Evolutionary conservation across 2,888 invertebrate species (phyloP), one percentile per base, ranked within the genome.

Genomic region (Coecobrya sp.): DNA sequence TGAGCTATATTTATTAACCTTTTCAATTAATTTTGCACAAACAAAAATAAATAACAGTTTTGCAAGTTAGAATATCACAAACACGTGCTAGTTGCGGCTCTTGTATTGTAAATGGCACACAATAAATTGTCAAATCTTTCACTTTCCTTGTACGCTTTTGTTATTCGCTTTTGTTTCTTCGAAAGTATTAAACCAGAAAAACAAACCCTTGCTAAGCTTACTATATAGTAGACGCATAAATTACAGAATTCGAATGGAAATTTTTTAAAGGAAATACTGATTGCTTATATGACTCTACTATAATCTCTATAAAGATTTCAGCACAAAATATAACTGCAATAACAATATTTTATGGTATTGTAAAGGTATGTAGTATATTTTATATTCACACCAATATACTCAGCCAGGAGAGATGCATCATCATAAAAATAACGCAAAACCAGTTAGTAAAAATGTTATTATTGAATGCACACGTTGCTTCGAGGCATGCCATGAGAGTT

Each of bases 221-320:
- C 36, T 22, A n/a, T n/a, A n/a, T n/a, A n/a, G n/a, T n/a, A 76
- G 84, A 90, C 84, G 62, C 73, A 86, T 81, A 91, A 91, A 86
- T 86, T 91, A 68, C 42, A 19, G 45, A 22, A 59, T 65, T 73
- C 27, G n/a, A 73, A 42, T 42, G 70, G 10, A 19, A 19, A 73
- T 42, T 42, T n/a, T 42, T 42, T 42, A 10, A 3, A 4, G 36
- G 36, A 42, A 52, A 27, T 36, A 36, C 36, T 36, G 36, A 36
- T 36, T 36, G 36, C 36, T 36, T 36, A 36, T 7, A 7, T 36
- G 36, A 4, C 36, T 36, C n/a, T n/a, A n/a, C n/a, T n/a, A n/a
- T n/a, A 36, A 36, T 36, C 3, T 36, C 36, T 36, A 7, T 36
- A 36, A 2, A 36, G 36, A 36, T 36, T 36, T 36, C 7, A 36